Conservation (phyloP, 2,888 invertebrate species). For the Spialia ferax region DNA sequence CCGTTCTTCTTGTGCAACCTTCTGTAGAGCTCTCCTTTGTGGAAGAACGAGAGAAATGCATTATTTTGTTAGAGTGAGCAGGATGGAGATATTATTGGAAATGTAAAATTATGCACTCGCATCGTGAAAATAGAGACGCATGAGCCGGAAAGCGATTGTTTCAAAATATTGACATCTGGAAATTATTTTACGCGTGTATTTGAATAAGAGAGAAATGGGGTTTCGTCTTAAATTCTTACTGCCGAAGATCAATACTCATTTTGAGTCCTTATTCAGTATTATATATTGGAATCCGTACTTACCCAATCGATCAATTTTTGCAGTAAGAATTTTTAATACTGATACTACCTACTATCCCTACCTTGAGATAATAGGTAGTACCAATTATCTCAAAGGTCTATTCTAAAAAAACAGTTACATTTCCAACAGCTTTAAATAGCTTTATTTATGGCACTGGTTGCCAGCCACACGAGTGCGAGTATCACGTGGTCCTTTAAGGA, state of each 20-base stretch:
- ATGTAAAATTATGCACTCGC: conserved; percentile 26
- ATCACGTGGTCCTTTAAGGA: background rate
- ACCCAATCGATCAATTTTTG: too few species aligned
- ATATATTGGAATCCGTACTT: too few species aligned
- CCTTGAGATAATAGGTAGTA: too few species aligned
- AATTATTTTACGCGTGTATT: background rate
- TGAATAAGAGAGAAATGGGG: too few species aligned
- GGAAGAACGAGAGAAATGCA: conserved; percentile 2
- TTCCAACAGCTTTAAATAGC: background rate
- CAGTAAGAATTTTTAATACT: too few species aligned
- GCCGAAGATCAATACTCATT: too few species aligned
- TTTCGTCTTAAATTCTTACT: too few species aligned
- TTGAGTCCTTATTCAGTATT: too few species aligned
- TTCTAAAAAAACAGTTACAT: background rate
- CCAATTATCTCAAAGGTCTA: too few species aligned
- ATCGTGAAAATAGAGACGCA: conserved; percentile 15
- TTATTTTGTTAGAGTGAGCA: background rate
- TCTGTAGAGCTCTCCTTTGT: conserved; percentile 16
- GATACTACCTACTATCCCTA: too few species aligned
- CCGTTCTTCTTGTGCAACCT: conserved; percentile 35
- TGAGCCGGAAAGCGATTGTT: conserved; percentile 24
- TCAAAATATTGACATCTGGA: conserved; percentile 16
- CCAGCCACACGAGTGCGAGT: background rate
- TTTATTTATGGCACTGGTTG: background rate
- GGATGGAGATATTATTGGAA: conserved; percentile 13